Conservation (phyloP, 2,113 vertebrate species). For the Platichthys stellatus region DNA sequence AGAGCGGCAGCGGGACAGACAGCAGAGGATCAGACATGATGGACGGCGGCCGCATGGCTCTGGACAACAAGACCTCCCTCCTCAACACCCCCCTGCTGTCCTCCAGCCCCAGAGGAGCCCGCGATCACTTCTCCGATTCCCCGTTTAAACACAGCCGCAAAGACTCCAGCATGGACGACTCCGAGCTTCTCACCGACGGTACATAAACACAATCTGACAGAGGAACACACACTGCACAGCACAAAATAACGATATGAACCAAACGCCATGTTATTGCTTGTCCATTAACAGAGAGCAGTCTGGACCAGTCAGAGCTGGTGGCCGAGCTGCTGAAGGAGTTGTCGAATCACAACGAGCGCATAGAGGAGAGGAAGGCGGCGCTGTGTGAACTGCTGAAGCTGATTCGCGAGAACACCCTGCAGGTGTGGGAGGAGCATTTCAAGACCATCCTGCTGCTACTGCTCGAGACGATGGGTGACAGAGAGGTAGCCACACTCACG, state of each 20-base stretch:
- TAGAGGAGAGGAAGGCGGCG: conserved; percentile 93
- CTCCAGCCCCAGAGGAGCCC: conserved; percentile 87
- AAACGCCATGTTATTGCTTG: too few relatives aligned
- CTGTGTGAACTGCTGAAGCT: conserved; percentile 92
- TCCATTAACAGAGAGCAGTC: conserved; percentile 83
- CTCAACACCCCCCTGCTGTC: conserved; percentile 91
- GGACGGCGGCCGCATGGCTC: conserved; percentile 87
- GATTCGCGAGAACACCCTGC: conserved; percentile 91
- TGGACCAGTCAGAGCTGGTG: conserved; percentile 94
- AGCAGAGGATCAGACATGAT: conserved; percentile 79
- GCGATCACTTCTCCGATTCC: conserved; percentile 90
- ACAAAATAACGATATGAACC: neutral
- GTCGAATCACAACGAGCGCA: conserved; percentile 94
- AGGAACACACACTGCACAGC: neutral
- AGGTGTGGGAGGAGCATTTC: conserved; percentile 97
- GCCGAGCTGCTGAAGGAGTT: conserved; percentile 93
- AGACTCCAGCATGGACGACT: conserved; percentile 88
- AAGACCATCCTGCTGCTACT: conserved; percentile 95
- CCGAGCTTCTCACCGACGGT: conserved; percentile 70
- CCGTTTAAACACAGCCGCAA: conserved; percentile 90
- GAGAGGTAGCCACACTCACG: conserved; percentile 84
- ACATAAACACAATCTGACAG: neutral
- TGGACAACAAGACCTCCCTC: conserved; percentile 94
- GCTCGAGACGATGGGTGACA: conserved; percentile 94
- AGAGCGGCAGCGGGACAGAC: conserved; percentile 83